Evolutionary conservation across 2,797 vertebrate genomes (phyloP), one percentile per base, ranked within the genome.

Genomic region (Dromococcyx pavoninus): DNA sequence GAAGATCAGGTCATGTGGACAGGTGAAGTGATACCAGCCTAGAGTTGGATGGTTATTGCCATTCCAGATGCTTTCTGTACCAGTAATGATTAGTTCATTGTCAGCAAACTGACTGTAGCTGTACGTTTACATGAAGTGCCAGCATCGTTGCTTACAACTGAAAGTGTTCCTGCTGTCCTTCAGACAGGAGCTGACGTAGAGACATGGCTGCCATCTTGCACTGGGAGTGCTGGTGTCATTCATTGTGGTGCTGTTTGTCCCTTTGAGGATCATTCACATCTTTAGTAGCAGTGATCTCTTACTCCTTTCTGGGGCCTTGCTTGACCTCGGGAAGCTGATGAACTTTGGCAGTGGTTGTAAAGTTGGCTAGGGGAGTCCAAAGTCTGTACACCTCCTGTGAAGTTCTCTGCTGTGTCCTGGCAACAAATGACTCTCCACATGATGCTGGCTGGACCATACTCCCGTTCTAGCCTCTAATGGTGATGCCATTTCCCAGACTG

Each of bases 351-450:
- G 44, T 27, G 30, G 23, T 1, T 54, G 37, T 50, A 35, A 54
- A 41, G 9, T 25, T 56, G 32, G 4, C 56, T 17, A 19, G 43
- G 22, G 57, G 30, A 2, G 5, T 22, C 7, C 9, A 14, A 23
- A 18, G 39, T 48, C 62, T 19, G 6, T 30, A 14, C 0, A 0
- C 37, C 48, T 58, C 21, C 30, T 37, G 58, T 1, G 0, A 27
- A 48, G 71, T 6, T 46, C 27, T 73, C 7, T 0, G 15, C 18
- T 41, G 72, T 70, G 19, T 33, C 21, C 32, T 71, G 54, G 23
- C 35, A 44, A 5, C 46, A 28, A 46, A 5, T 41, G 13, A 13
- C 25, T 33, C 56, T 24, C 30, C 32, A 2, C 22, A 13, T 2
- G 22, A 1, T 56, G 77, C 48, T 51, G 43, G 4, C 4, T 11